A percentile compares a stretch with the other conserved stretches of the same genome.
phyloP scores from a whole-genome alignment of 2,797 vertebrate genomes.

The Urophycis tenuis region DNA sequence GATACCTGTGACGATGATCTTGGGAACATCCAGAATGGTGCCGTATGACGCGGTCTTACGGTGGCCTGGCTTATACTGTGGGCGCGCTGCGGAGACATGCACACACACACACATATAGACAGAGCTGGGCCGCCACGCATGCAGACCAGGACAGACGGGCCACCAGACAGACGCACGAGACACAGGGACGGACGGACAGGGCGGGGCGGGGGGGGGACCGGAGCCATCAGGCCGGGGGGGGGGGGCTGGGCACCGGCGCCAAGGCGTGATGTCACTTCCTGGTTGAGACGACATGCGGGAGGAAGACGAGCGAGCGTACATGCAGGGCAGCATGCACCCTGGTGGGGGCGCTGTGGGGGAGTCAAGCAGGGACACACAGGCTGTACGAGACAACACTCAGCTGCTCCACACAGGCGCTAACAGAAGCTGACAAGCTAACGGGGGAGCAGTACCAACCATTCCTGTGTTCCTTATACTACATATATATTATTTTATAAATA shows the following conservation, averaged over 20 bases:
- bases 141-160: constrained; percentile 71
- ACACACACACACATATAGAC: constrained; percentile 60
- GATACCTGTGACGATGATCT: constrained; percentile 99
- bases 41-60: constrained; percentile 99
- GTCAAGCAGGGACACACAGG: too few relatives aligned
- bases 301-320: constrained; percentile 23
- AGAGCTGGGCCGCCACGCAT: constrained; percentile 74
- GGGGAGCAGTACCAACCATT: too few relatives aligned
- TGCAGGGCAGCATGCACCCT: constrained; percentile 60
- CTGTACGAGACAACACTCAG: too few relatives aligned
- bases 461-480: too few relatives aligned
- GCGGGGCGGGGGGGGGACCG: too few relatives aligned
- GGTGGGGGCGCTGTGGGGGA: not conserved
- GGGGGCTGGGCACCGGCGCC: not conserved
- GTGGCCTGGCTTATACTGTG: constrained; percentile 96
- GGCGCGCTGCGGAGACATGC: constrained; percentile 93
- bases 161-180: not conserved
- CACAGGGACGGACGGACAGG: too few relatives aligned
- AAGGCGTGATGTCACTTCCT: not conserved
- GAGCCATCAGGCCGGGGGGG: not conserved
- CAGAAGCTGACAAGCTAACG: too few relatives aligned
- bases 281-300: constrained; percentile 49
- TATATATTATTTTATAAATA: too few relatives aligned
- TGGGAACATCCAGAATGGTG: constrained; percentile 99
- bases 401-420: too few relatives aligned